phyloP scores from a whole-genome alignment of 2,113 vertebrate genomes.

The Pseudorectes ferrugineus region DNA sequence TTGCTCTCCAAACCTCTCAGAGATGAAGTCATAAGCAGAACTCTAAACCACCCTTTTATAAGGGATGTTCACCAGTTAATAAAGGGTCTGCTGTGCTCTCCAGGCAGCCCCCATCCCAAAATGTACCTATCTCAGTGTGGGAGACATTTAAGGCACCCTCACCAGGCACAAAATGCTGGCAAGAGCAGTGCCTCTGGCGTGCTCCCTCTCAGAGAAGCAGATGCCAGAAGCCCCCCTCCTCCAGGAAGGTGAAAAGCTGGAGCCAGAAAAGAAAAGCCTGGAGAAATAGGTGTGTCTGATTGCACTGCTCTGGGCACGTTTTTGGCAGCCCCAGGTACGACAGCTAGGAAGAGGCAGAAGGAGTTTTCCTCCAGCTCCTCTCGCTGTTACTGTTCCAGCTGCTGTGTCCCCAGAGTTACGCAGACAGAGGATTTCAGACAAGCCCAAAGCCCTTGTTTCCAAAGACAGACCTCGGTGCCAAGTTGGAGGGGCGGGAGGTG shows the following conservation, averaged over 20 bases:
- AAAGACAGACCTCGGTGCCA: neutral
- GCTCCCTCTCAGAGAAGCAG: neutral
- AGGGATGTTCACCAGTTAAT: neutral
- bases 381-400: neutral
- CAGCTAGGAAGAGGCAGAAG: neutral
- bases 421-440: neutral
- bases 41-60: neutral
- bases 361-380: neutral
- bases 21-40: slow-evolving; percentile 36
- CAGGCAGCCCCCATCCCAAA: neutral
- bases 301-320: neutral
- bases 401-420: neutral
- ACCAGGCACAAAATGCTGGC: neutral
- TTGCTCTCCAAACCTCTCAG: neutral
- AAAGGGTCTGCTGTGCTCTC: neutral
- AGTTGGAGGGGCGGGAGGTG: neutral
- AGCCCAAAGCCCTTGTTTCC: neutral
- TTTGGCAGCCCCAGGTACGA: neutral
- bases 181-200: neutral
- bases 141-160: neutral
- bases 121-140: neutral
- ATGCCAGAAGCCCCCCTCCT: neutral
- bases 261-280: neutral
- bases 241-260: neutral
- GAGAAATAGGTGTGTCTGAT: neutral